Evolutionary conservation across 2,888 invertebrate genomes (phyloP).

Genomic region (Xestia rhomboidea): DNA sequence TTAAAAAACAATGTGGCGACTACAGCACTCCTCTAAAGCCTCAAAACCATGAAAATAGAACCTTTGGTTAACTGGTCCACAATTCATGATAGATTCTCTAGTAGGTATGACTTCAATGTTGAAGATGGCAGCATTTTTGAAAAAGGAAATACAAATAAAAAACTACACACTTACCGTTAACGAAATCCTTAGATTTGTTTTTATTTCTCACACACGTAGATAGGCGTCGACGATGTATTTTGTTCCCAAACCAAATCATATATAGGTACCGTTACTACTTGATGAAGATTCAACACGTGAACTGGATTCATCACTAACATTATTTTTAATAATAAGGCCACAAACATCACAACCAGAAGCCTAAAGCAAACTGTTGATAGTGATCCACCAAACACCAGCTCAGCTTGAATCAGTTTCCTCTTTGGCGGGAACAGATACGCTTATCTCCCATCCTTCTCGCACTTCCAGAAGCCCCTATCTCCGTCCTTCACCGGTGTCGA

Average conservation of each 20-base stretch:
- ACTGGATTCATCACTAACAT: slow-evolving; percentile 31
- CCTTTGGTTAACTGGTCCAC: neutral
- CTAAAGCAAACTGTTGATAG: slow-evolving; percentile 87
- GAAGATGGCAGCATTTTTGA: slow-evolving; percentile 63
- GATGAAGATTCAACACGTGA: neutral
- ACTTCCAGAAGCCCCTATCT: slow-evolving; percentile 64
- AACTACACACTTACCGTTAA: slow-evolving; percentile 4
- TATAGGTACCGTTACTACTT: neutral
- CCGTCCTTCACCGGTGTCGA: slow-evolving; percentile 79
- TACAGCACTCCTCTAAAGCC: slow-evolving; percentile 33
- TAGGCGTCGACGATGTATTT: neutral
- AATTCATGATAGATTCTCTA: neutral
- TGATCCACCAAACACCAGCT: slow-evolving; percentile 83
- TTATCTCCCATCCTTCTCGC: slow-evolving; percentile 73
- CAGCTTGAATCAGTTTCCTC: slow-evolving; percentile 85
- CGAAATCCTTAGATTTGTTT: neutral
- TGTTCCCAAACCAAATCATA: neutral
- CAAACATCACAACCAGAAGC: slow-evolving; percentile 77
- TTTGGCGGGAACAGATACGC: slow-evolving; percentile 87
- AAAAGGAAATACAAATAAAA: neutral
- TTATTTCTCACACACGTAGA: neutral
- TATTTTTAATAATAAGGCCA: slow-evolving; percentile 41
- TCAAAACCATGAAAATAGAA: slow-evolving; percentile 13
- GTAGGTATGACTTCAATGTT: slow-evolving; percentile 3
- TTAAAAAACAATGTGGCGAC: slow-evolving; percentile 19